phyloP scores from a whole-genome alignment of 1,140 invertebrate species.

The Drosophila neocordata region DNA sequence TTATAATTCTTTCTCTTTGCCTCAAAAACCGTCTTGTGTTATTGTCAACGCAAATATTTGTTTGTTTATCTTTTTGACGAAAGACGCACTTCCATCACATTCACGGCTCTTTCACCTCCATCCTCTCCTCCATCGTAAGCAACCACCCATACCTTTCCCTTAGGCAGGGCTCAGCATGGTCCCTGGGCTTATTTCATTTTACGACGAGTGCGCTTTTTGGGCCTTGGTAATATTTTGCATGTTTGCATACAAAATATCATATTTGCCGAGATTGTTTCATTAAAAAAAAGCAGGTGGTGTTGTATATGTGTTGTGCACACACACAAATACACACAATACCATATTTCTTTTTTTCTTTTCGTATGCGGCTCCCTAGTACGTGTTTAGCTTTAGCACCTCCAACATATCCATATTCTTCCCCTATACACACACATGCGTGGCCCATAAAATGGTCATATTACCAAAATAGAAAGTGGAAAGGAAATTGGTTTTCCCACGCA shows the following conservation, averaged over 20 bases:
- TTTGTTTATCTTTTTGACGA: conserved; percentile 71
- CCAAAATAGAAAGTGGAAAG: conserved; percentile 52
- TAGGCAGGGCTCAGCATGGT: conserved; percentile 29
- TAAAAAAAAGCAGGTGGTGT: conserved; percentile 67
- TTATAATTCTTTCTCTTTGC: conserved; percentile 26
- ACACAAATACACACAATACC: conserved; percentile 17
- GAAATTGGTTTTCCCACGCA: conserved; percentile 77
- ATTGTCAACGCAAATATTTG: conserved; percentile 77
- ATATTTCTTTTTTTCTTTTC: conserved; percentile 48
- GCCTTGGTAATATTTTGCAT: conserved; percentile 71
- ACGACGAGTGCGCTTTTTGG: conserved; percentile 55
- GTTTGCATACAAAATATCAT: conserved; percentile 81
- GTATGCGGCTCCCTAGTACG: conserved; percentile 53
- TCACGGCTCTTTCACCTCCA: not conserved
- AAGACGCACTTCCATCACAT: conserved; percentile 37
- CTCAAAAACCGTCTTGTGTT: conserved; percentile 25
- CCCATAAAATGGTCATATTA: conserved; percentile 78
- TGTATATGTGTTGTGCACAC: conserved; percentile 36
- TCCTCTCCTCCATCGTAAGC: not conserved
- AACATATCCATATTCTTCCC: conserved; percentile 24
- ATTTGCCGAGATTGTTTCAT: conserved; percentile 80
- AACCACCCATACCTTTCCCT: not conserved
- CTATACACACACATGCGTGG: conserved; percentile 57
- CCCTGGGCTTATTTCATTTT: conserved; percentile 64
- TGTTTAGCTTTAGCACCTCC: conserved; percentile 77